Percentiles rank a stretch among this genome's conserved stretches.
Evolutionary conservation across 2,797 vertebrate species (phyloP).

Genomic region (Sebastes steindachneri): DNA sequence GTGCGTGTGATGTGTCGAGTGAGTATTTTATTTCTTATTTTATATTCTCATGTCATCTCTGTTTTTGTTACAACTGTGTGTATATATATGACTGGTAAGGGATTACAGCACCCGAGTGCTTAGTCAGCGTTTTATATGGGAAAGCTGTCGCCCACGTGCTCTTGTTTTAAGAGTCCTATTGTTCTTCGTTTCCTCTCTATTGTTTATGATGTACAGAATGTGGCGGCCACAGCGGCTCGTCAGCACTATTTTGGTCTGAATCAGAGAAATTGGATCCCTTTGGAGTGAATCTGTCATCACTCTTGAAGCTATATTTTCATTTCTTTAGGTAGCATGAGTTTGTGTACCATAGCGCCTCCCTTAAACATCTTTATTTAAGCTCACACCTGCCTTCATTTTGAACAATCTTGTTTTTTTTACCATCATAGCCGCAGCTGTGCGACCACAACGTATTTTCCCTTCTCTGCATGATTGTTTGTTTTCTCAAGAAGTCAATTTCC

Average conservation of each 20-base stretch:
- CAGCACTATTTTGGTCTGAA: conserved; percentile 51
- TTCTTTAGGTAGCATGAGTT: conserved; percentile 7
- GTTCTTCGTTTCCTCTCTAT: conserved; percentile 52
- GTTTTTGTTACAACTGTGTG: conserved; percentile 37
- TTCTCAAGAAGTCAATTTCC: background rate
- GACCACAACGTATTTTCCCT: conserved; percentile 12
- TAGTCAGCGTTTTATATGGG: conserved; percentile 55
- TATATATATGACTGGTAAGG: conserved; percentile 46
- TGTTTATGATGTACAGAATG: conserved; percentile 47
- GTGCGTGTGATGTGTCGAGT: conserved; percentile 59
- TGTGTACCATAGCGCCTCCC: background rate
- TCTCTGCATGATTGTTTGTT: conserved; percentile 18
- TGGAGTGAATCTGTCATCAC: conserved; percentile 12
- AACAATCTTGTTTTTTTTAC: background rate
- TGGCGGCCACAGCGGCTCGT: conserved; percentile 26
- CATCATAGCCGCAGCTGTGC: conserved; percentile 11
- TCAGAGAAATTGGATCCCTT: conserved; percentile 38
- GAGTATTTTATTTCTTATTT: conserved; percentile 52
- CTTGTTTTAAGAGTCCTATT: conserved; percentile 56
- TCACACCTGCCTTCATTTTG: background rate
- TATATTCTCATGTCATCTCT: conserved; percentile 47
- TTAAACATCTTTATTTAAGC: background rate
- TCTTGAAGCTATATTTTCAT: conserved; percentile 23
- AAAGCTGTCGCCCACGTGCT: conserved; percentile 47
- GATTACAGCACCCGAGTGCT: conserved; percentile 47